Evolutionary conservation across 2,797 vertebrate genomes (phyloP), one percentile per base, ranked within the genome.

Genomic region (Sebastolobus altivelis): DNA sequence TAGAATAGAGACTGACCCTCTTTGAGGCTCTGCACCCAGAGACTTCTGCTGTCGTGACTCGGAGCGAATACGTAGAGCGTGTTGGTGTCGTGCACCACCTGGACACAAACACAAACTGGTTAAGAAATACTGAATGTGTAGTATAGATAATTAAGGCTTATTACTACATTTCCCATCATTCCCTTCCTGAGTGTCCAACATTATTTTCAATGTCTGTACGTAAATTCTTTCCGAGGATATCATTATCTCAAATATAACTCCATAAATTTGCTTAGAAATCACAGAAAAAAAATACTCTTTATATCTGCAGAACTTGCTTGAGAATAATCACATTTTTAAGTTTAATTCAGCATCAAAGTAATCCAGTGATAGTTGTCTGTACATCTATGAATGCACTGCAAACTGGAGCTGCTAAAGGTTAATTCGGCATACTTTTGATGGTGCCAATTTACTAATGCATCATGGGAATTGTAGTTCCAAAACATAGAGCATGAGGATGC

Each of bases 21-120:
- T 93, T 99, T 99, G 72, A 99, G 93, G 77, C 92, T 96, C 83
- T 96, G 97, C 80, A 99, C 97, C 98, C 98, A 99, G 10, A 87
- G 63, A 76, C 92, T 96, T 43, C 97, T 95, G 89, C 97, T 98
- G 77, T 95, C 94, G 40, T 95, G 92, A 80, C 89, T 98, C 1
- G 97, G 97, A 73, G 98, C 96, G 88, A 98, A 99, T 49, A 99
- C 83, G 68, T 99, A 99, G 59, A 99, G 95, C 0, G 95, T 98
- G 79, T 94, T 97, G 61, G 92, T 89, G 69, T 98, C 97, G 4
- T 99, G 96, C 27, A 99, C 96, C 79, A 99, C 96, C 98, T 99
- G 3, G 0, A 79, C 58, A 88, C 38, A 87, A 46, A 78, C 60
- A 80, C 38, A 46, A 75, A 12, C 11, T 0, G 16, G 6, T 71